Base-by-base conservation (phyloP, 2,113 vertebrate genomes). In the Tenebrosternarchus preto region DNA sequence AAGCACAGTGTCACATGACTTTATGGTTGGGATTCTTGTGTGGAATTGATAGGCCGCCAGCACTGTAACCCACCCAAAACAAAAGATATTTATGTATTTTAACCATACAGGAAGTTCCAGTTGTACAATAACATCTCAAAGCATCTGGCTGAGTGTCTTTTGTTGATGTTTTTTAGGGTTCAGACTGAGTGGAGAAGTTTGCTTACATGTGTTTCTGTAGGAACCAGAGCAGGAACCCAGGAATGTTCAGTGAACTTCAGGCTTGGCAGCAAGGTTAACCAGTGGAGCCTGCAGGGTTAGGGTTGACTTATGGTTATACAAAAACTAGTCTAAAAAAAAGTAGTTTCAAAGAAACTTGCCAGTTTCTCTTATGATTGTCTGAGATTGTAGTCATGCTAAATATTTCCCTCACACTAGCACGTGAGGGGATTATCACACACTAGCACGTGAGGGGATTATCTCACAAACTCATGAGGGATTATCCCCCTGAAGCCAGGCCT, bases 31-130 rank as follows among this genome's bases (percentile, higher is more conserved):
- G 73, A 78, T 82, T 84, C 57, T 66, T 81, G 31, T 64, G 66
- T 72, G 84, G 67, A 67, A 81, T 20, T 19, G 77, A 78, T 57
- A 72, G 16, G 59, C 73, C 72, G 17, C 29, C 67, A 85, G 61
- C 43, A 5, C 39, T 63, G 39, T 56, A 31, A 31, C 81, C 69
- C 24, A 68, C 67, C 69, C 61, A 60, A 66, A 50, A 76, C 84
- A 77, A 33, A 31, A 36, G 59, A 75, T 71, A 83, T 63, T 80
- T 83, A 50, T 77, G 56, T 70, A 72, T 76, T 46, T 74, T 82
- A 63, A 60, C n/a, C 61, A 56, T 72, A 76, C n/a, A 68, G 27
- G 82, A 79, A 75, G 78, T 73, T 85, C 83, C 73, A 78, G 46
- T 0, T 24, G 57, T 80, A 39, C 77, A 20, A 64, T 77, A 76